Evolutionary conservation across 2,113 vertebrate genomes (phyloP).

Genomic region (Eudyptes chrysolophus): DNA sequence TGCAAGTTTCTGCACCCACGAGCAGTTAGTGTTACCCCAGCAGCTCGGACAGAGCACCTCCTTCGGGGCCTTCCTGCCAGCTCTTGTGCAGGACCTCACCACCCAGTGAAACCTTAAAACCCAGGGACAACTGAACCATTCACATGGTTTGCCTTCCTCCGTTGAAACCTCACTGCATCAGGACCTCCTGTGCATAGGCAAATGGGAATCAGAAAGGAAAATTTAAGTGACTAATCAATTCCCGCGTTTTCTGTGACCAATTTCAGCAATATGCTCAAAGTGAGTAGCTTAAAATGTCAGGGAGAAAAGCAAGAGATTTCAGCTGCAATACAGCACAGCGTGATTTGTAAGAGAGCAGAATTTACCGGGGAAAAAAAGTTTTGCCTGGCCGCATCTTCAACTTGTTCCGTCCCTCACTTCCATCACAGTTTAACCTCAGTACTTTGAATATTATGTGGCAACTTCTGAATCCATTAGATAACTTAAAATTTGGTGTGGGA

Average conservation of each 20-base stretch:
- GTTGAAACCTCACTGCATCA: neutral
- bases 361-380: neutral
- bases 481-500: neutral
- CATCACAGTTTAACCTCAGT: neutral
- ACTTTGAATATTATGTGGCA: fast-evolving
- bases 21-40: neutral
- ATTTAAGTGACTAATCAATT: neutral
- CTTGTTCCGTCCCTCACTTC: neutral
- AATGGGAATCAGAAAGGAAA: neutral
- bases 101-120: neutral
- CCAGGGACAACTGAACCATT: neutral
- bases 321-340: neutral
- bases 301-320: neutral
- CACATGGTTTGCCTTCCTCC: neutral
- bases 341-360: neutral
- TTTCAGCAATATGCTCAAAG: neutral
- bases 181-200: neutral
- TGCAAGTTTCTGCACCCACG: neutral
- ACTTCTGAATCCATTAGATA: neutral
- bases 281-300: neutral
- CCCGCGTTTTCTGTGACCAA: neutral
- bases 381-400: neutral
- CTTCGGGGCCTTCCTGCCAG: neutral
- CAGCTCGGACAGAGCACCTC: neutral
- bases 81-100: neutral